A percentile compares a stretch with the other conserved stretches of the same genome.
phyloP scores from a whole-genome alignment of 2,888 invertebrate genomes.

The Cerastis leucographa region DNA sequence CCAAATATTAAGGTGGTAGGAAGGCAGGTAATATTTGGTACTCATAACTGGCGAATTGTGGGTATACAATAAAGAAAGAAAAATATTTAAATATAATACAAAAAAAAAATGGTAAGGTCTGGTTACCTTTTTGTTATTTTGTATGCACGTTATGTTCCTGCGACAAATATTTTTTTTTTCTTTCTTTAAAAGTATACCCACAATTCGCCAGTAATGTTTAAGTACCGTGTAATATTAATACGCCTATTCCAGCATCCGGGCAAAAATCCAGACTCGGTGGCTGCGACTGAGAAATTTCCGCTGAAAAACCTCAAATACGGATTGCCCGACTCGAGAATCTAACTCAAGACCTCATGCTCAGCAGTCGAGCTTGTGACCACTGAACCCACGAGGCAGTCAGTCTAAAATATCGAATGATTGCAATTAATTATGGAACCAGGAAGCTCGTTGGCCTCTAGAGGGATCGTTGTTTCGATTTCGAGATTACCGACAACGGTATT shows the following conservation, averaged over 20 bases:
- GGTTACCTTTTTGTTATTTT: too few species aligned
- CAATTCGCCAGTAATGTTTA: too few species aligned
- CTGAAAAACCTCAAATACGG: background rate
- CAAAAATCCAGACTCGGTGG: background rate
- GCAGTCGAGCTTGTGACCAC: background rate
- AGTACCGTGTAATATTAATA: too few species aligned
- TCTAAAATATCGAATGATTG: constrained; percentile 19
- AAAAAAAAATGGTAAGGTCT: too few species aligned
- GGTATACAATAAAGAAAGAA: too few species aligned
- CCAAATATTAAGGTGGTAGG: too few species aligned
- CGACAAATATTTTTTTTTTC: too few species aligned
- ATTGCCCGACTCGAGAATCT: background rate
- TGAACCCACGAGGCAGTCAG: background rate
- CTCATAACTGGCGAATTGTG: too few species aligned
- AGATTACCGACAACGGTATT: background rate
- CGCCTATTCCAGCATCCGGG: background rate
- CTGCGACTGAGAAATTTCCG: background rate
- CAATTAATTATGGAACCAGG: constrained; percentile 9
- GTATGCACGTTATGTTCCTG: too few species aligned
- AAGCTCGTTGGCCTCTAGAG: background rate
- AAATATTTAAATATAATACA: too few species aligned
- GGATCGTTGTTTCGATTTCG: background rate
- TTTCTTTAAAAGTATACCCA: too few species aligned
- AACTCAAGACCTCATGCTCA: background rate
- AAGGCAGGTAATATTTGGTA: background rate